A percentile compares a stretch with the other conserved stretches of the same genome.
These are phyloP conservation scores for Sebastes hopkinsi DNA, from an alignment of 2,797 vertebrate genomes.

Conservation along the genomic window DNA sequence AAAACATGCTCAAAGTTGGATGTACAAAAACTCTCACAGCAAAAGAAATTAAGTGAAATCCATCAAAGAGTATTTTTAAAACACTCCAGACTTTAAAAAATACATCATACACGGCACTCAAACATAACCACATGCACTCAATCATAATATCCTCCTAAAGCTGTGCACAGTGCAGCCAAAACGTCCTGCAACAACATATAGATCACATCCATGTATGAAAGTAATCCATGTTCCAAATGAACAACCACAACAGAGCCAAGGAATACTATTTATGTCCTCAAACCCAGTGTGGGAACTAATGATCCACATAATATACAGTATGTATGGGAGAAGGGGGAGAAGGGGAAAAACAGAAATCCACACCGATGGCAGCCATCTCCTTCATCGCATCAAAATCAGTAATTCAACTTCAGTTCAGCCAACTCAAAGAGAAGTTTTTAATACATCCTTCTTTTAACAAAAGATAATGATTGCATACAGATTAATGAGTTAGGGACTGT, in stretches of 20 bases:
- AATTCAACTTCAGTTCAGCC: conserved; percentile 22
- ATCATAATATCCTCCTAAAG: neutral
- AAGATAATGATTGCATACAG: neutral
- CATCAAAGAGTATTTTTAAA: neutral
- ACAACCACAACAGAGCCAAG: conserved; percentile 7
- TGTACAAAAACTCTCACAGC: neutral
- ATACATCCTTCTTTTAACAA: neutral
- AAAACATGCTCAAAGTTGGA: neutral
- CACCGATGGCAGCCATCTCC: neutral
- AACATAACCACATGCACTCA: conserved; percentile 11
- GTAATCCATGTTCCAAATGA: neutral
- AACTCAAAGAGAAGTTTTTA: neutral
- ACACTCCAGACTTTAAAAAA: neutral
- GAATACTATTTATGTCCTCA: neutral
- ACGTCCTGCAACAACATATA: neutral
- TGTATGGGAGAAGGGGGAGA: neutral
- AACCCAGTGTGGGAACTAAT: conserved; percentile 10
- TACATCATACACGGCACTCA: neutral
- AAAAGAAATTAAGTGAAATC: conserved; percentile 6
- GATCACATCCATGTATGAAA: neutral
- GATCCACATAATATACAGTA: neutral
- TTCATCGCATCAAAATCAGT: neutral
- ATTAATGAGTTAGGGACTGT: neutral
- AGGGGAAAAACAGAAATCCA: neutral
- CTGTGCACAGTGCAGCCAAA: conserved; percentile 19